Evolutionary conservation across 2,797 vertebrate species (phyloP).

Genomic region (Aselliscus stoliczkanus): DNA sequence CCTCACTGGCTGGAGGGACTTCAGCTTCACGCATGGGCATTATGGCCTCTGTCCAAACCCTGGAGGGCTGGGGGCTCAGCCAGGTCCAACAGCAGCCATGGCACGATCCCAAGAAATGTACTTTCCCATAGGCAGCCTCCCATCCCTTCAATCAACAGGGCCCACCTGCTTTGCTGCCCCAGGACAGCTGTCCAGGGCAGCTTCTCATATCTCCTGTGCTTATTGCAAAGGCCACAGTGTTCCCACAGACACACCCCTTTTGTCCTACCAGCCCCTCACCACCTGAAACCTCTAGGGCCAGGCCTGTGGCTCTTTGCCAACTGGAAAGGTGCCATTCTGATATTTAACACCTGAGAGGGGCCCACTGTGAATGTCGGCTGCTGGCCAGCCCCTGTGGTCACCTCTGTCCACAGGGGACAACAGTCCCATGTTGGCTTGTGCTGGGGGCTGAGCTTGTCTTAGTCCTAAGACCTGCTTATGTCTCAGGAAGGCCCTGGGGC

Average conservation of each 20-base stretch:
- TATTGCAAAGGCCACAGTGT: background rate
- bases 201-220: background rate
- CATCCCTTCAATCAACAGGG: background rate
- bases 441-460: background rate
- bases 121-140: no score
- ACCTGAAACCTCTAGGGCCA: background rate
- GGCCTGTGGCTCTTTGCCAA: background rate
- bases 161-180: background rate
- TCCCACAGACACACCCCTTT: background rate
- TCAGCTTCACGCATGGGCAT: background rate
- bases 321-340: background rate
- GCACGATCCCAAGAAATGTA: background rate
- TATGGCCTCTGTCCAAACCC: background rate
- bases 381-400: background rate
- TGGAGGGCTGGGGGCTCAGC: background rate
- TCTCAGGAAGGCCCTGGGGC: background rate
- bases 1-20: accelerated
- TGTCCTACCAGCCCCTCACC: background rate
- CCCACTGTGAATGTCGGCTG: background rate
- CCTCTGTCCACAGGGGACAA: background rate
- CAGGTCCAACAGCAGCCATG: background rate
- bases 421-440: background rate
- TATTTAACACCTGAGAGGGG: background rate
- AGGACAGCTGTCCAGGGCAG: background rate
- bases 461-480: background rate